These are phyloP conservation scores for Agrochola circellaris DNA, from an alignment of 2,888 invertebrate species.

Conservation along the genomic window DNA sequence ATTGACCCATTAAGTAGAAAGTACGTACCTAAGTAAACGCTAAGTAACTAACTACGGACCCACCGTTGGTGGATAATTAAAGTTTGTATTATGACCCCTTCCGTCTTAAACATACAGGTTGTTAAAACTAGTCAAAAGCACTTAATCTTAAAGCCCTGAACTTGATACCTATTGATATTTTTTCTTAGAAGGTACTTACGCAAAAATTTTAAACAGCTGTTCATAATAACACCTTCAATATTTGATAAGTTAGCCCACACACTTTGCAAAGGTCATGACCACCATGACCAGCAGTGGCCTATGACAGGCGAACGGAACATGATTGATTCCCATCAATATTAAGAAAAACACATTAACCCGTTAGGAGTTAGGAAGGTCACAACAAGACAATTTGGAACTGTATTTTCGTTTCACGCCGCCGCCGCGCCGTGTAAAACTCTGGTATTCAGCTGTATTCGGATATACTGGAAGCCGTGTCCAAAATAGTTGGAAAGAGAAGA, in stretches of 20 bases:
- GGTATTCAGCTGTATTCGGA: not conserved
- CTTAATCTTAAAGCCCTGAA: too few species aligned
- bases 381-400: not conserved
- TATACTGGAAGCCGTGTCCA: not conserved
- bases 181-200: too few species aligned
- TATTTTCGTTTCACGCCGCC: not conserved
- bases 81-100: too few species aligned
- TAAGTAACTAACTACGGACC: too few species aligned
- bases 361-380: not conserved
- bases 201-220: not conserved
- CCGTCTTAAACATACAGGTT: not conserved
- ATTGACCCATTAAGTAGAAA: too few species aligned
- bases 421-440: too few species aligned
- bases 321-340: conserved; percentile 11
- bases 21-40: too few species aligned
- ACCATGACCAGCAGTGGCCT: not conserved
- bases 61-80: too few species aligned
- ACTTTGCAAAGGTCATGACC: conserved; percentile 3
- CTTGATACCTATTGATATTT: too few species aligned
- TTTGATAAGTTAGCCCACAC: not conserved
- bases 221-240: not conserved
- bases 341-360: not conserved
- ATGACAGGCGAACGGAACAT: conserved; percentile 15
- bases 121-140: too few species aligned
- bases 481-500: too few species aligned